Evolutionary conservation across 92 coral and sea anemone genomes (phyloP).

Genomic region (Phenganax subtilis): DNA sequence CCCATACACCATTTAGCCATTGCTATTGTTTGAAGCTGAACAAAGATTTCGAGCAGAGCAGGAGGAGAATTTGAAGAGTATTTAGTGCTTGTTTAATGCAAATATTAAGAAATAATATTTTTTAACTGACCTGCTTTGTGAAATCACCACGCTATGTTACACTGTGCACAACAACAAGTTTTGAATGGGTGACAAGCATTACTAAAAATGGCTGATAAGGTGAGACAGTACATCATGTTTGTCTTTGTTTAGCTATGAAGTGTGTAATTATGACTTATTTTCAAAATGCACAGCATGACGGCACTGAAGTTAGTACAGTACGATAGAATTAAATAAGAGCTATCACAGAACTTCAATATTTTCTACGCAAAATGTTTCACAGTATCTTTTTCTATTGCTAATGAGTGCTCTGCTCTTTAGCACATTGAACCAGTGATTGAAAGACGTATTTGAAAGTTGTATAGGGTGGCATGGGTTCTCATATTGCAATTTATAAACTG

Average conservation of each 20-base stretch:
- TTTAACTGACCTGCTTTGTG: background rate
- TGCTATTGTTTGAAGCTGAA: constrained; percentile 7
- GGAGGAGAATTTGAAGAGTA: background rate
- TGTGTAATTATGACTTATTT: background rate
- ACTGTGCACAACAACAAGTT: background rate
- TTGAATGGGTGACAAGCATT: background rate
- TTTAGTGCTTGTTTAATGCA: background rate
- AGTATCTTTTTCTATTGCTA: too few species aligned
- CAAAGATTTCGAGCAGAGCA: background rate
- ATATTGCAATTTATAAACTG: background rate
- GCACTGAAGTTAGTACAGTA: background rate
- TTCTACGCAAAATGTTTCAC: too few species aligned
- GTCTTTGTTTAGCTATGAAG: background rate
- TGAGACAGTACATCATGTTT: constrained; percentile 9
- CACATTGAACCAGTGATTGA: background rate
- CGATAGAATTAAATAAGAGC: background rate
- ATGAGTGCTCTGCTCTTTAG: background rate
- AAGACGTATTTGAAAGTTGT: background rate
- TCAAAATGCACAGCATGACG: constrained; percentile 19
- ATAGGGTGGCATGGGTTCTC: too few species aligned
- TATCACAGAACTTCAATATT: background rate
- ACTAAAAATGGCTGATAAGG: background rate
- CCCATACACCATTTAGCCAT: background rate
- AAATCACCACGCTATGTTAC: too few species aligned
- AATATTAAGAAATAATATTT: background rate